A percentile compares a stretch with the other conserved stretches of the same genome.
Evolutionary conservation across 2,113 vertebrate species (phyloP).

Genomic region (Bothrops jararaca): DNA sequence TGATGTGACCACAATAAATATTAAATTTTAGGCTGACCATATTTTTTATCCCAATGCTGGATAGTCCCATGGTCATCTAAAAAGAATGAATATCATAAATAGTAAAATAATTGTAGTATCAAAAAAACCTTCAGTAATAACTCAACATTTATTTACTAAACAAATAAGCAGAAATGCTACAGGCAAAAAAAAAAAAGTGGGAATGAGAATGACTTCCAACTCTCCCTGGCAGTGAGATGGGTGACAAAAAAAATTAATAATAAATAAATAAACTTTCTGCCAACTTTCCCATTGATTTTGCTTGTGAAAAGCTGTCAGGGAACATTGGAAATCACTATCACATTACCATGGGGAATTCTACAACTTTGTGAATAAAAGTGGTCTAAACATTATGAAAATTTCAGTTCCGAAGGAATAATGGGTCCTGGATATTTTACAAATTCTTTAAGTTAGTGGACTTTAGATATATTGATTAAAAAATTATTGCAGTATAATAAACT

Average conservation of each 20-base stretch:
- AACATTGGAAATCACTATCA: neutral
- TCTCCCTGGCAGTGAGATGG: neutral
- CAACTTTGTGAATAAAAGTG: neutral
- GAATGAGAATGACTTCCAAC: neutral
- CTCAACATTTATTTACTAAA: neutral
- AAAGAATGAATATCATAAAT: neutral
- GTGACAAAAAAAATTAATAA: neutral
- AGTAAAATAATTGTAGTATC: neutral
- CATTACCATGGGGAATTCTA: neutral
- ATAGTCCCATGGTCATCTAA: neutral
- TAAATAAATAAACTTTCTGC: neutral
- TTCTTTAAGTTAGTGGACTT: neutral
- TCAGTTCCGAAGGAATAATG: neutral
- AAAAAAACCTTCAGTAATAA: neutral
- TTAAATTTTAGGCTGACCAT: neutral
- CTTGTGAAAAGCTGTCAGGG: neutral
- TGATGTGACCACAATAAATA: neutral
- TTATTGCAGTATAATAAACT: neutral
- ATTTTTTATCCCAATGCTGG: neutral
- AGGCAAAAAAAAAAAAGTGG: neutral
- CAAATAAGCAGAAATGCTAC: neutral
- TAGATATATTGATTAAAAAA: neutral
- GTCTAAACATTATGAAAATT: neutral
- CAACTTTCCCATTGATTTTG: neutral
- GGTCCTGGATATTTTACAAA: neutral